Conservation (phyloP, 1,140 invertebrate species). For the Metaphire vulgaris region DNA sequence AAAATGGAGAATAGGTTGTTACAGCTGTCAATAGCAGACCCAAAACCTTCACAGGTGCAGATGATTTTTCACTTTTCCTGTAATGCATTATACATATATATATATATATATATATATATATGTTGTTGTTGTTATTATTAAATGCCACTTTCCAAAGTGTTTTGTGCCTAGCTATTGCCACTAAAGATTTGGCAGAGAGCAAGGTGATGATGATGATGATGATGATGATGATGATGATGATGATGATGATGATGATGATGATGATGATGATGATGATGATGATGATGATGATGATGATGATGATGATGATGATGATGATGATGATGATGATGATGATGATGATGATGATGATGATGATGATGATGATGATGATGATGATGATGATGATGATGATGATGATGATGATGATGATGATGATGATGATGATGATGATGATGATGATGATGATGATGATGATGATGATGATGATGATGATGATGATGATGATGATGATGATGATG, state of each 20-base stretch:
- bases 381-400: conserved; percentile 12
- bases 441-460: not conserved
- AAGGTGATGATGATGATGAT: not conserved
- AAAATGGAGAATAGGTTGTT: too few relatives aligned
- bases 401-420: conserved; percentile 7
- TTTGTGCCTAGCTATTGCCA: too few relatives aligned
- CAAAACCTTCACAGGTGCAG: too few relatives aligned
- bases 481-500: not conserved
- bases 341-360: not conserved
- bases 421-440: conserved; percentile 8
- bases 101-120: too few relatives aligned
- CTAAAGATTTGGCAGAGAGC: conserved; percentile 5
- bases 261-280: not conserved
- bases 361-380: too few relatives aligned
- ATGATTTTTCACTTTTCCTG: too few relatives aligned
- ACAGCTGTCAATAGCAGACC: too few relatives aligned
- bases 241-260: not conserved
- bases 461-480: not conserved
- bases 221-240: not conserved
- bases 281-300: conserved; percentile 11
- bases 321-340: not conserved
- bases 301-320: not conserved
- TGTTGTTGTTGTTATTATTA: too few relatives aligned
- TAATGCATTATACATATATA: too few relatives aligned
- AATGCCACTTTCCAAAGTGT: too few relatives aligned